Percentiles rank a stretch among this genome's conserved stretches.
These are phyloP conservation scores for Eonycteris spelaea DNA, from an alignment of 2,113 vertebrate genomes.

Conservation along the genomic window DNA sequence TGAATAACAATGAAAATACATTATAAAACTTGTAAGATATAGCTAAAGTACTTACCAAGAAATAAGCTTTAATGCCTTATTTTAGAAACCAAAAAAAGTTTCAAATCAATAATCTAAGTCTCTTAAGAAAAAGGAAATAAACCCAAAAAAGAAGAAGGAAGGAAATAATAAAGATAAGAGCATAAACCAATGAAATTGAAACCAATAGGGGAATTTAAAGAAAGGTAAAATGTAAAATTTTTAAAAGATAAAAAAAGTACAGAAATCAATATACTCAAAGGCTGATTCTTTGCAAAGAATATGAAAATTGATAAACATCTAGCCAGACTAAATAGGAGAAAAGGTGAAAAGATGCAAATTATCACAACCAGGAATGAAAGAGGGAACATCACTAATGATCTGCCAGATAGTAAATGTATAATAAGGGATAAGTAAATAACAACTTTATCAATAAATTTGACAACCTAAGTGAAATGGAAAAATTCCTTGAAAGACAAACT, in stretches of 20 bases:
- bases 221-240: too few species aligned
- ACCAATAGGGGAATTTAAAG: background rate
- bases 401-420: background rate
- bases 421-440: background rate
- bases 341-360: background rate
- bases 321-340: background rate
- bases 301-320: background rate
- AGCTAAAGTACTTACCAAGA: background rate
- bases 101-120: background rate
- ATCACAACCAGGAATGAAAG: background rate
- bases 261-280: conserved; percentile 3
- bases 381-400: background rate
- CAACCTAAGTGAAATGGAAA: background rate
- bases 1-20: conserved; percentile 9
- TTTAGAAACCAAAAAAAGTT: conserved; percentile 40
- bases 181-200: conserved; percentile 15
- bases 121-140: conserved; percentile 28
- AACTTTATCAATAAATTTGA: background rate
- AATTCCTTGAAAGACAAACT: background rate
- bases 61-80: conserved; percentile 11
- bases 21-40: background rate
- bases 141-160: background rate
- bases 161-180: conserved; percentile 19
- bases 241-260: background rate
- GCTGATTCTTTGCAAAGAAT: conserved; percentile 16